Evolutionary conservation across 2,113 vertebrate genomes (phyloP), one percentile per base, ranked within the genome.

Genomic region (Pelmatolapia mariae): DNA sequence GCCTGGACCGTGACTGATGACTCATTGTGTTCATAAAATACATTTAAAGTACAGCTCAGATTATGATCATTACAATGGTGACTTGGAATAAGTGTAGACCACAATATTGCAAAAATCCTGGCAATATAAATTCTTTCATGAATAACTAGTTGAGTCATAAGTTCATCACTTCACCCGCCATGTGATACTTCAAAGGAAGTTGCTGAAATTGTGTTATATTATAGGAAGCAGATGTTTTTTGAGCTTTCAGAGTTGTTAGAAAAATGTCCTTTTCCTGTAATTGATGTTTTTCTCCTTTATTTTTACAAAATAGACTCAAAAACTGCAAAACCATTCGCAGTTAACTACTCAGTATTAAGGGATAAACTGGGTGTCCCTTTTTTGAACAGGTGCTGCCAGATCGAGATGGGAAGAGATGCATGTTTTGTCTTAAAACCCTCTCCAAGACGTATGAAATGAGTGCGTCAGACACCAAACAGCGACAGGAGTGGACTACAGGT

Each of bases 371-470:
- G 0, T 52, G 16, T 50, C 16, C 16, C 19, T 15, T 86, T 78
- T 63, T 90, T 59, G 85, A 82, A 61, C 94, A 99, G 98, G 96
- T 98, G 83, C 93, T 99, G 83, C 97, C 98, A 0, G 98, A 99
- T 90, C 95, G 97, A 18, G 98, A 99, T 16, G 98, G 98, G 57
- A 98, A 98, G 93, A 97, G 98, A 33, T 99, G 98, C 94, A 98
- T 99, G 98, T 99, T 99, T 95, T 99, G 98, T 3, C 97, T 99
- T 86, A 99, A 99, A 95, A 99, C 98, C 0, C 90, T 96, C 1
- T 97, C 97, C 76, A 98, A 98, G 93, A 98, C 97, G 0, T 98
- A 98, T 4, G 98, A 99, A 96, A 99, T 99, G 98, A 99, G 98
- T 1, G 98, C 98, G 56, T 98, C 98, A 0, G 98, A 99, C 96